Evolutionary conservation across 2,888 invertebrate species (phyloP), one percentile per base, ranked within the genome.

Genomic region (Pollenia angustigena): DNA sequence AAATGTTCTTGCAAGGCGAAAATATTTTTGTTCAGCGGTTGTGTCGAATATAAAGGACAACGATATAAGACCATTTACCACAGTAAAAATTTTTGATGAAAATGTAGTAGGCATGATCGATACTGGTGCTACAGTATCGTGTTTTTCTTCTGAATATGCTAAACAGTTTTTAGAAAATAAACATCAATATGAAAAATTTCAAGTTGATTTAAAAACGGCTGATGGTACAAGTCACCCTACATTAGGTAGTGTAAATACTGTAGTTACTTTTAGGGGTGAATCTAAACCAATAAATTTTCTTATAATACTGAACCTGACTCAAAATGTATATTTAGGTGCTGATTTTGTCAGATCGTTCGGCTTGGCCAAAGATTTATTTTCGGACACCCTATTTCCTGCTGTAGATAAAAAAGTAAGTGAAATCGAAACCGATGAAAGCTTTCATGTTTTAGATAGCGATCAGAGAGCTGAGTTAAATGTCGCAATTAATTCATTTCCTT

Each of bases 331-430:
- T 12, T 46, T 76, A 56, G 76, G 76, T 9, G 56, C 44, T 6
- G 76, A 66, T 76, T 76, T 76, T 46, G 76, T 76, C 9, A 10
- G 14, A 11, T 1, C 66, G 3, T 76, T 76, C 64, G 75, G 44
- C 6, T 56, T 66, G 32, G 66, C 66, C 6, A 76, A 46, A n/a
- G 56, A 76, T 46, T 46, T 76, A 8, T 76, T 66, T 56, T 11
- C n/a, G 0, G 66, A 66, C 4, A 8, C 18, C 11, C 0, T 4
- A 4, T 32, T 4, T 32, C 32, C 1, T 0, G 4, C 3, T 2
- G 32, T 48, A 0, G 14, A 23, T 12, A 16, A 14, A 32, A 32
- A 0, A 44, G 10, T 4, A 0, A 16, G 1, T 62, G 10, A n/a
- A 16, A 16, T 64, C 1, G 32, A 4, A 4, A 4, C 32, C 32